phyloP scores from a whole-genome alignment of 2,113 vertebrate species.

The Thamnophis sirtalis region DNA sequence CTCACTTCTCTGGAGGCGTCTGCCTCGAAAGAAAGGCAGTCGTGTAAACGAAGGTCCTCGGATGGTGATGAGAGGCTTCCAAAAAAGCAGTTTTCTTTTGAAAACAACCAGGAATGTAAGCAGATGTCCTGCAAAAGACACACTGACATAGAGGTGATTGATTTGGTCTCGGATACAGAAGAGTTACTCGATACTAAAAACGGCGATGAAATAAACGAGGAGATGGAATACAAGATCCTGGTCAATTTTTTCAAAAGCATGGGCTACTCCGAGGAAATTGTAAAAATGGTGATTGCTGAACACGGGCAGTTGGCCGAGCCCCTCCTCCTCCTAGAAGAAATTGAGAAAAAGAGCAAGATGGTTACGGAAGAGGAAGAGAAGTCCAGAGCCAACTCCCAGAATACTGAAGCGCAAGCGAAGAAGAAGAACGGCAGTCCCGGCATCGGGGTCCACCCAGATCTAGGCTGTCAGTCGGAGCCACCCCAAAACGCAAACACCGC shows the following conservation, averaged over 20 bases:
- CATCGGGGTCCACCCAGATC: slow-evolving; percentile 43
- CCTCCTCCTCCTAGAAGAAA: slow-evolving; percentile 84
- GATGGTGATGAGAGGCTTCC: slow-evolving; percentile 86
- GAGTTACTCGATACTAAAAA: slow-evolving; percentile 56
- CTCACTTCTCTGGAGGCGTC: slow-evolving; percentile 30
- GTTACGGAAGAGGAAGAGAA: slow-evolving; percentile 53
- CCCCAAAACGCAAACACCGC: slow-evolving; percentile 26
- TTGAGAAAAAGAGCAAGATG: slow-evolving; percentile 81
- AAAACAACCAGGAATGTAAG: slow-evolving; percentile 63
- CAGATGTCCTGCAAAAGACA: not conserved
- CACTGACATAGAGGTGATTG: slow-evolving; percentile 48
- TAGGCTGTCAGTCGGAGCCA: slow-evolving; percentile 45
- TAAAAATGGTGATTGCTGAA: slow-evolving; percentile 85
- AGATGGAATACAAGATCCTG: slow-evolving; percentile 91
- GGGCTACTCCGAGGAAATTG: slow-evolving; percentile 90
- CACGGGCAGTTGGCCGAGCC: slow-evolving; percentile 86
- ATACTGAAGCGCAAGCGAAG: not conserved
- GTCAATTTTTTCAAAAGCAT: slow-evolving; percentile 98
- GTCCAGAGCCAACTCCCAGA: slow-evolving; percentile 8
- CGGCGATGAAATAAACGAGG: slow-evolving; percentile 77
- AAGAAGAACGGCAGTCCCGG: slow-evolving; percentile 42
- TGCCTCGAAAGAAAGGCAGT: slow-evolving; percentile 75
- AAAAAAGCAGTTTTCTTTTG: slow-evolving; percentile 90
- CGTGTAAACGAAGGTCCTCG: slow-evolving; percentile 88
- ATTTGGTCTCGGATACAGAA: slow-evolving; percentile 46